Evolutionary conservation across 2,797 vertebrate genomes (phyloP).

Genomic region (Menidia menidia): DNA sequence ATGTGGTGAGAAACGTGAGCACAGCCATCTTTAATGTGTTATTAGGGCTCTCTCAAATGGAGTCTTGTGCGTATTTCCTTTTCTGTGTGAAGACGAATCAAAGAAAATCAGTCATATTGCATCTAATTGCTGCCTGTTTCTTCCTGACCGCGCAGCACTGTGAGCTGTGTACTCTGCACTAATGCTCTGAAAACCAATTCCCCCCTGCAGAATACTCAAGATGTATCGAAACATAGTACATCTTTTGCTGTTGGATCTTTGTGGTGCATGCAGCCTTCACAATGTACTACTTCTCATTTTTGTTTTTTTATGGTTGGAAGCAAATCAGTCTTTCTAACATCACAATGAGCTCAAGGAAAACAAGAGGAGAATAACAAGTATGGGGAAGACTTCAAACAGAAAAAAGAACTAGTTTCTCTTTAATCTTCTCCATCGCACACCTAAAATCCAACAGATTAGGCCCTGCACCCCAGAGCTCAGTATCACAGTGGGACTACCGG

Average conservation of each 20-base stretch:
- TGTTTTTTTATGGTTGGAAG: slow-evolving; percentile 41
- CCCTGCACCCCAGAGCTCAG: slow-evolving; percentile 68
- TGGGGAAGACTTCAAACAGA: slow-evolving; percentile 32
- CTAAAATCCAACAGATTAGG: slow-evolving; percentile 76
- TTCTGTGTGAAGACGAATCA: slow-evolving; percentile 51
- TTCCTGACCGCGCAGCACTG: slow-evolving; percentile 1
- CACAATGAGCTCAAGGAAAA: slow-evolving; percentile 48
- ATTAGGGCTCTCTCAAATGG: slow-evolving; percentile 54
- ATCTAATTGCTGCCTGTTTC: slow-evolving; percentile 46
- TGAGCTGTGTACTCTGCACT: slow-evolving; percentile 20
- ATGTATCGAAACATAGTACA: slow-evolving; percentile 12
- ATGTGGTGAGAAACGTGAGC: slow-evolving; percentile 35
- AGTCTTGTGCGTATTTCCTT: slow-evolving; percentile 55
- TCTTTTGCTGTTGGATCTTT: slow-evolving; percentile 21
- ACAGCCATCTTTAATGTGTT: slow-evolving; percentile 50
- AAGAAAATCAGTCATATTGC: slow-evolving; percentile 56
- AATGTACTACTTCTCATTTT: slow-evolving; percentile 22
- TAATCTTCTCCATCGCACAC: slow-evolving; percentile 78
- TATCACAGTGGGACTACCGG: slow-evolving; percentile 63
- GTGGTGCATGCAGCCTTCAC: slow-evolving; percentile 11
- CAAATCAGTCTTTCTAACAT: slow-evolving; percentile 66
- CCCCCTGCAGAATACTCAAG: slow-evolving; percentile 10
- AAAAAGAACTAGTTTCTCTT: slow-evolving; percentile 62
- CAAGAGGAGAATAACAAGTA: slow-evolving; percentile 67
- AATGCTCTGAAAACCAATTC: slow-evolving; percentile 20